phyloP scores from a whole-genome alignment of 2,888 invertebrate genomes.

The Scaptodrosophila latifasciaeformis region DNA sequence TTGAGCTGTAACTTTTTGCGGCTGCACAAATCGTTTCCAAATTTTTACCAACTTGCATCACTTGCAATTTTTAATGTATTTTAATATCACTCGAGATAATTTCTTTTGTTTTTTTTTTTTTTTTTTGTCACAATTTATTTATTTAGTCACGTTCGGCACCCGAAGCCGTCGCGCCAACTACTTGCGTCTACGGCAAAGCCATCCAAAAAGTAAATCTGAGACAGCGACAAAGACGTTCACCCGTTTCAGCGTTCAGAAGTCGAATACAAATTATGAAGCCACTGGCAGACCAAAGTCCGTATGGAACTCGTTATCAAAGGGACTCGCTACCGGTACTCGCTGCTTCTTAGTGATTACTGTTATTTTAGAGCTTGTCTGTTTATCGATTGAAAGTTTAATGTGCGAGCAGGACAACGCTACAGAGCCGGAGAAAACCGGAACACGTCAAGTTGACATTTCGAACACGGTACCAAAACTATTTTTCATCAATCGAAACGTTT shows the following conservation, averaged over 20 bases:
- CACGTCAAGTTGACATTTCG: conserved; percentile 4
- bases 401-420: conserved; percentile 31
- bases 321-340: no score
- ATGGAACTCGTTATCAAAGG: conserved; percentile 29
- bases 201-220: no score
- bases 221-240: conserved; percentile 15
- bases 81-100: no score
- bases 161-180: background rate
- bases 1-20: no score
- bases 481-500: no score
- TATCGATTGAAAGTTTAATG: conserved; percentile 50
- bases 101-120: background rate
- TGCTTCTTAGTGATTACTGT: conserved; percentile 13
- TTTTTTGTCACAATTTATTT: background rate
- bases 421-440: conserved; percentile 9
- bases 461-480: no score
- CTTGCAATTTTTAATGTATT: no score
- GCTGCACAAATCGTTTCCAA: no score
- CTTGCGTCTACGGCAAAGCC: background rate
- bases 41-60: no score
- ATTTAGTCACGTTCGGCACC: background rate
- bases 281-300: background rate
- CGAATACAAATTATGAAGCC: conserved; percentile 19
- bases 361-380: conserved; percentile 20
- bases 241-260: conserved; percentile 17